Evolutionary conservation across 2,888 invertebrate genomes (phyloP).

Genomic region (Saturnia pavonia): DNA sequence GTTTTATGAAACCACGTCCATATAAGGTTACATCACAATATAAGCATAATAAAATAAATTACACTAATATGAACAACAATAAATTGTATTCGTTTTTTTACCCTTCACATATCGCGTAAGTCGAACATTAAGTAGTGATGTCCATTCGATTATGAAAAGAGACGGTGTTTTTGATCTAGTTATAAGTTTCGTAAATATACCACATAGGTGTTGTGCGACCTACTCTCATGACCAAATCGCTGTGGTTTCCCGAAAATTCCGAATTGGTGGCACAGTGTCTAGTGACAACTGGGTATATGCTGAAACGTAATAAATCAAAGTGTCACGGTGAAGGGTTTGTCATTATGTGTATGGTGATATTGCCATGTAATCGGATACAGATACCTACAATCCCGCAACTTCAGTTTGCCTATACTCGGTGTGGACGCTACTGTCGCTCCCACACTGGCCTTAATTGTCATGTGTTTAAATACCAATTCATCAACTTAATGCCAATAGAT

Average conservation of each 20-base stretch:
- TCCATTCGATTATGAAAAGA: neutral
- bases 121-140: neutral
- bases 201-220: neutral
- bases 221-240: neutral
- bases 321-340: too few species aligned
- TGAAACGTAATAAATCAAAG: too few species aligned
- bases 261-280: too few species aligned
- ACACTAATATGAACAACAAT: neutral
- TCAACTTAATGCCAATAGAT: too few species aligned
- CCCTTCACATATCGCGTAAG: neutral
- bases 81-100: neutral
- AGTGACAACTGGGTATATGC: too few species aligned
- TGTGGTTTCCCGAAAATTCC: neutral
- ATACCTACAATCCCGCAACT: too few species aligned
- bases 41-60: neutral
- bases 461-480: too few species aligned
- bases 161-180: neutral
- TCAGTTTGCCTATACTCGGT: too few species aligned
- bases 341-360: too few species aligned
- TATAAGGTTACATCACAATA: neutral
- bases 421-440: too few species aligned
- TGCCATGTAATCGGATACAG: too few species aligned
- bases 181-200: neutral
- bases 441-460: too few species aligned
- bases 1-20: neutral